A percentile compares a stretch with the other conserved stretches of the same genome.
These are phyloP conservation scores for Neomorphus geoffroyi DNA, from an alignment of 2,797 vertebrate genomes.

Conservation along the genomic window DNA sequence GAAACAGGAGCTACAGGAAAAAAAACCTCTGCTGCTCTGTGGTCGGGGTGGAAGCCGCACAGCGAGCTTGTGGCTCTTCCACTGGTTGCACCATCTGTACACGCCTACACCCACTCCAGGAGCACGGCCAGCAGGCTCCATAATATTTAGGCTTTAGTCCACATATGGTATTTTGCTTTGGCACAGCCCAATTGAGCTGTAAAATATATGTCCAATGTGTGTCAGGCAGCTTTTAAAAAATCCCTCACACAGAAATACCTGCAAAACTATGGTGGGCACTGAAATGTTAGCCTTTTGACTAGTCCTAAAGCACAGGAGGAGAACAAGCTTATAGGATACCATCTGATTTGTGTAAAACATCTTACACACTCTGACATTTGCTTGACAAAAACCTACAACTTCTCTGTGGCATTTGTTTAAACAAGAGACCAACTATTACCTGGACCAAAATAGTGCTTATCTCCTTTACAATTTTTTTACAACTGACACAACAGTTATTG, in stretches of 20 bases:
- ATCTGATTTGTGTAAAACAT: background rate
- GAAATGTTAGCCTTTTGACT: background rate
- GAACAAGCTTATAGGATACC: background rate
- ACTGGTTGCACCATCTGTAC: rapidly evolving
- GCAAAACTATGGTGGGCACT: background rate
- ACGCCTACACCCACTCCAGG: background rate
- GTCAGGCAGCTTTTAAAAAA: background rate
- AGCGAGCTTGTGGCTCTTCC: background rate
- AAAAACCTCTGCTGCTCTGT: background rate
- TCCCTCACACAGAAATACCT: background rate
- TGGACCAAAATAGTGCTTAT: background rate
- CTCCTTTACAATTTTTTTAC: background rate
- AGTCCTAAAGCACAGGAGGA: background rate
- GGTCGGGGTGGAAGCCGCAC: background rate
- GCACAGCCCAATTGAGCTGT: background rate
- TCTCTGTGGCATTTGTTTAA: background rate
- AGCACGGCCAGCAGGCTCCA: background rate
- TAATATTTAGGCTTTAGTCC: background rate
- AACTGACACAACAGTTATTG: background rate
- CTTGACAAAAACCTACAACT: background rate
- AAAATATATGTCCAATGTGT: background rate
- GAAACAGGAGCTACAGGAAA: slow-evolving; percentile 42
- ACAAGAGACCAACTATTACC: background rate
- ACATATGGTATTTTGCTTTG: background rate
- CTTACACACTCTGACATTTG: background rate